Evolutionary conservation across 1,140 invertebrate species (phyloP), one percentile per base, ranked within the genome.

Genomic region (Macrobrachium rosenbergii): DNA sequence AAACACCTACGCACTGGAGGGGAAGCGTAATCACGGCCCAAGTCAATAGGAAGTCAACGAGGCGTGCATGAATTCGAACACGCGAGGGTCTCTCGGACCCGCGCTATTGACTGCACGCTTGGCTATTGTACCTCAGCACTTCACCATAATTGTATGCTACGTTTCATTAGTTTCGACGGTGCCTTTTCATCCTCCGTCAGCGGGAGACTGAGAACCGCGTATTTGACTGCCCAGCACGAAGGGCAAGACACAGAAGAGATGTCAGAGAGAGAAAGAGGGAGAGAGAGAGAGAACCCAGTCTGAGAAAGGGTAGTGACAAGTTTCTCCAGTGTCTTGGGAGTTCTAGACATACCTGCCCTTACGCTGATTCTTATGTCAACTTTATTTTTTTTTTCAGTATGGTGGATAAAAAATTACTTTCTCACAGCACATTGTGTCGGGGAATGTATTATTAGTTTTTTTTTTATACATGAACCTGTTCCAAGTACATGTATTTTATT

Each of bases 141-240:
- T 23, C 17, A 37, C 84, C 84, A 87, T 87, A 87, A 87, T 87
- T 87, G 84, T 87, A 87, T 87, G 84, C 84, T 87, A 87, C 84
- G 84, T 87, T 87, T 87, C 84, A 87, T 87, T 87, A 87, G 84
- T 87, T 52, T 60, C 69, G 67, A 21, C 84, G 84, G 84, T 43
- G 78, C 84, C 84, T 87, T 87, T 87, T 87, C 78, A 87, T 78
- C 78, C 78, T 62, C 78, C 67, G 84, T 81, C 84, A 87, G 84
- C 84, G 79, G 84, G 84, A 87, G 84, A 82, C 84, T 81, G 84
- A 82, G 84, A 87, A 59, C 52, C 78, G 75, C 28, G 23, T 87
- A 87, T 87, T 87, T 87, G 78, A 45, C 84, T 81, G 84, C 84
- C 78, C 84, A 87, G 84, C 84, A 82, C 77, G 83, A 86, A 62